Evolutionary conservation across 2,113 vertebrate species (phyloP).

Genomic region (Tragelaphus strepsiceros): DNA sequence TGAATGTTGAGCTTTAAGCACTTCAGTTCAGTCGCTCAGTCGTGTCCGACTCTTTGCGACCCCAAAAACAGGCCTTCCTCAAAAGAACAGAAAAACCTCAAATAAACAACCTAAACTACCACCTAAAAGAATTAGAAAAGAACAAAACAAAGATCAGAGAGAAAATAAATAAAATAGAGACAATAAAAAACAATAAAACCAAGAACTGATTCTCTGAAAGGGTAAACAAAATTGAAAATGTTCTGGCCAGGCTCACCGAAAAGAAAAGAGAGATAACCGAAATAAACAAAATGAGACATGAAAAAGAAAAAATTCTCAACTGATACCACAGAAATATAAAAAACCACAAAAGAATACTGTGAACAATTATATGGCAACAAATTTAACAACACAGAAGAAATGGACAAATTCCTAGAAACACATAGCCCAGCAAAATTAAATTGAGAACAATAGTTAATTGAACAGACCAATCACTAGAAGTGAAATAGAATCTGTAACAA

Average conservation of each 20-base stretch:
- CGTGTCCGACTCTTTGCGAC: too few relatives aligned
- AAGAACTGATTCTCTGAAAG: background rate
- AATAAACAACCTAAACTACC: background rate
- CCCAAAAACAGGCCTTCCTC: background rate
- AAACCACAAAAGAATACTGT: background rate
- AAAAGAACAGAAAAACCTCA: background rate
- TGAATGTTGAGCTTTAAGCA: too few relatives aligned
- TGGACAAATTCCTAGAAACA: background rate
- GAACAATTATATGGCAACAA: background rate
- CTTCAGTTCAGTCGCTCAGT: too few relatives aligned
- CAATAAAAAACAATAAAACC: background rate
- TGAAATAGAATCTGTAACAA: background rate
- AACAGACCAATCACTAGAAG: background rate
- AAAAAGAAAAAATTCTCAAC: background rate
- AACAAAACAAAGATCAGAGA: background rate
- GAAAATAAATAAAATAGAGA: background rate
- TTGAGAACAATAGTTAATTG: background rate
- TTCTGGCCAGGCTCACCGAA: background rate
- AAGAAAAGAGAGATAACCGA: background rate
- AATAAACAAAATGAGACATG: background rate
- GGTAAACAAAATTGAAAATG: background rate
- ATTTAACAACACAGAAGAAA: background rate
- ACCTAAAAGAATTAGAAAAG: background rate
- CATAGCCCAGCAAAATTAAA: background rate
- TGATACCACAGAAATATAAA: background rate